These are phyloP conservation scores for Rhynchomys soricoides DNA, from an alignment of 2,113 vertebrate species.

Conservation along the genomic window DNA sequence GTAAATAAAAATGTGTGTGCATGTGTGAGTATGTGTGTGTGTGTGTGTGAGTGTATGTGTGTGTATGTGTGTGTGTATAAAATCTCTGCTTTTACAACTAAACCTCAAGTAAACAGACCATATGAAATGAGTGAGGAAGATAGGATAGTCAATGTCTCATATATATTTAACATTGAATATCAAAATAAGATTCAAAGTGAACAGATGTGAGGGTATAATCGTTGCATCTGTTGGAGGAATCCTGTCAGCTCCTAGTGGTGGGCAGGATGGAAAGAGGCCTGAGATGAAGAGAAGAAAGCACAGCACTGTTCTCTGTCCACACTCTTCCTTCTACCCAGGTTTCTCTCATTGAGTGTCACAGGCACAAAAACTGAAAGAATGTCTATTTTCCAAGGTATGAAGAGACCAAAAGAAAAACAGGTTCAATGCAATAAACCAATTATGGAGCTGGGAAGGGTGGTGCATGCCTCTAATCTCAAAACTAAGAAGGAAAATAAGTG, in stretches of 20 bases:
- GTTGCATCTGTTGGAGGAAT: neutral
- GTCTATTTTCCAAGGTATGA: neutral
- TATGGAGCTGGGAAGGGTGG: neutral
- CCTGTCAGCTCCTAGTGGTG: neutral
- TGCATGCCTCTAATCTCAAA: neutral
- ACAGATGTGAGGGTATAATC: neutral
- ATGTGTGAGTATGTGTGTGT: too few relatives aligned
- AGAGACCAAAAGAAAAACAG: neutral
- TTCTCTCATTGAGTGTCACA: neutral
- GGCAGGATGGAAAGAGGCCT: neutral
- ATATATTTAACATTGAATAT: slow-evolving; percentile 15
- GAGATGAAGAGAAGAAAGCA: neutral
- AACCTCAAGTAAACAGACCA: neutral
- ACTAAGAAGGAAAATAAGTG: neutral
- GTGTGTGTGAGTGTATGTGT: neutral
- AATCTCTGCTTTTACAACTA: neutral
- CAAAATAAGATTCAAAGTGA: neutral
- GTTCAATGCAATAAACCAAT: neutral
- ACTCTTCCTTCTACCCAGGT: neutral
- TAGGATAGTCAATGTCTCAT: neutral
- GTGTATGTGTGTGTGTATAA: neutral
- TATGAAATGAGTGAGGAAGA: slow-evolving; percentile 21
- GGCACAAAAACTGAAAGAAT: neutral
- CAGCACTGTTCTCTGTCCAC: neutral
- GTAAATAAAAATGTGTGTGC: slow-evolving; percentile 26